Percentiles rank a stretch among this genome's conserved stretches.
Evolutionary conservation across 2,113 vertebrate genomes (phyloP).

Genomic region (Pelusios castaneus): DNA sequence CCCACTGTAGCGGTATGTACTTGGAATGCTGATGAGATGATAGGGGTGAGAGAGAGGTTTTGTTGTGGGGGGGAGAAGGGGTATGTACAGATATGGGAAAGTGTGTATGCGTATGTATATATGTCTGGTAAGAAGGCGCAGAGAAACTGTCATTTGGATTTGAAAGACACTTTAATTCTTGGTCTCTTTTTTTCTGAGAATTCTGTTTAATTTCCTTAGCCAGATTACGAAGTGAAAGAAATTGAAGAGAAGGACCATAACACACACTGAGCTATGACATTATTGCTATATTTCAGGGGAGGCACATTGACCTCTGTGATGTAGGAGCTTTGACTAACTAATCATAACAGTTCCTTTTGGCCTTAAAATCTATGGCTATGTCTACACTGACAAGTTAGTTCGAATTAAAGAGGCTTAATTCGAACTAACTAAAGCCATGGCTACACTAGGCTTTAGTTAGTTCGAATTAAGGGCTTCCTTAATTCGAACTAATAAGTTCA

Average conservation of each 20-base stretch:
- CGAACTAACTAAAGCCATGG: too few species aligned
- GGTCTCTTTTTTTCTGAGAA: not conserved
- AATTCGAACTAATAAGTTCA: too few species aligned
- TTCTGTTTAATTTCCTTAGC: not conserved
- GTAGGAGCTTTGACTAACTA: not conserved
- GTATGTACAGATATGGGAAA: not conserved
- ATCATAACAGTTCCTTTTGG: not conserved
- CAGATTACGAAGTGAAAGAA: rapidly evolving
- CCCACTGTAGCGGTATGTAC: not conserved
- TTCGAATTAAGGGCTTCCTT: too few species aligned
- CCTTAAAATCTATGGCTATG: not conserved
- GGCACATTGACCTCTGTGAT: not conserved
- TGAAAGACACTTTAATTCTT: not conserved
- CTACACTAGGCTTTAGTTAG: too few species aligned
- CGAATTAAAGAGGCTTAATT: too few species aligned
- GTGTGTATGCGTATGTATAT: not conserved
- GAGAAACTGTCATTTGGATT: not conserved
- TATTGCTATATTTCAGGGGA: not conserved
- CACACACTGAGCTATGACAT: not conserved
- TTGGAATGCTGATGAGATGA: not conserved
- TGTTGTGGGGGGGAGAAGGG: not conserved
- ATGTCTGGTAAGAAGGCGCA: not conserved
- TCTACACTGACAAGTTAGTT: too few species aligned
- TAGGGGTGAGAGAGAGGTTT: not conserved
- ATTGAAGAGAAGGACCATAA: not conserved